Base-by-base conservation (phyloP, 2,113 vertebrate genomes). In the Ptychochromis oligacanthus region DNA sequence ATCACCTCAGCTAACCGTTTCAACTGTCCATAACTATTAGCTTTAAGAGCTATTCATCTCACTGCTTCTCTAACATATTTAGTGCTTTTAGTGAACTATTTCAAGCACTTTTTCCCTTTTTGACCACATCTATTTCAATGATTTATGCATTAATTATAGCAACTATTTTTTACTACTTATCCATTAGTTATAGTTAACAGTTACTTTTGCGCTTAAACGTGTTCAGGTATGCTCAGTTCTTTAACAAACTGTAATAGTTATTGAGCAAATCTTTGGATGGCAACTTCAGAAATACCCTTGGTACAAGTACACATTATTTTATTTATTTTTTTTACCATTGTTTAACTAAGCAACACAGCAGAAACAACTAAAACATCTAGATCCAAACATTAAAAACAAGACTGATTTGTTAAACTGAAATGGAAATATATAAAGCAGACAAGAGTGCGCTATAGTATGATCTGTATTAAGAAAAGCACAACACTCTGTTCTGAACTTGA, bases 331-430 rank as follows among this genome's bases (percentile, higher is more conserved):
- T n/a, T n/a, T n/a, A n/a, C n/a, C n/a, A n/a, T n/a, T n/a, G 38
- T 24, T 65, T 65, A 43, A 22, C 64, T 28, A 49, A 70, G 20
- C 15, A 49, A 28, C 5, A 0, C 9, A 7, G 64, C 18, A 70
- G 2, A 49, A 70, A 0, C 46, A 3, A 49, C 13, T 18, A 67
- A 0, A 46, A 46, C 24, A 20, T 49, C 40, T 24, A 46, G 4
- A 67, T 1, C 64, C 40, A 49, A 49, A 46, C 22, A 67, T 4
- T 43, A 13, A 65, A 43, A 65, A 0, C 17, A 6, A 13, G 43
- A 4, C 28, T 31, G 28, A 31, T 65, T 43, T 65, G 38, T n/a
- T 17, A 0, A 65, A 4, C 3, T 49, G 22, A 49, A 49, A 52
- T 7, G 20, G 40, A 70, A 28, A 46, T 1, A 49, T 43, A 28